A percentile compares a stretch with the other conserved stretches of the same genome.
These are phyloP conservation scores for Halcyon leucocephala DNA, from an alignment of 2,797 vertebrate genomes.

Conservation along the genomic window DNA sequence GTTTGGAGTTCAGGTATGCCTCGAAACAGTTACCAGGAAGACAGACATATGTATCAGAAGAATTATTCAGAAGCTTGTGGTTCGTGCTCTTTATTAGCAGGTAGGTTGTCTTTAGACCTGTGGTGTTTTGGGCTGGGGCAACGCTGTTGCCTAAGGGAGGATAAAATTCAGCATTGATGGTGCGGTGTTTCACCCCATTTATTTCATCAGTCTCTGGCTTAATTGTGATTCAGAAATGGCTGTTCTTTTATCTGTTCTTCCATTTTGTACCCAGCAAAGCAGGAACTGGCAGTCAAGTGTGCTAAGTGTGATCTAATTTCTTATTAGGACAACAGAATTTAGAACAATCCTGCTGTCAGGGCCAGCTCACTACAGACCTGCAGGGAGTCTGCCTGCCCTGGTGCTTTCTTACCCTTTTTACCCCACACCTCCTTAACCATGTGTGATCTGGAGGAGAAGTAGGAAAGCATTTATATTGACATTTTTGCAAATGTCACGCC, in stretches of 20 bases:
- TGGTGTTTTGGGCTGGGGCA: slow-evolving; percentile 34
- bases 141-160: background rate
- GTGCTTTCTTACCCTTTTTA: fast-evolving
- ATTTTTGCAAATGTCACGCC: background rate
- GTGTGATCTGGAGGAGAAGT: background rate
- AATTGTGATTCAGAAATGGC: background rate
- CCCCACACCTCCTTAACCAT: too few relatives aligned
- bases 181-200: background rate
- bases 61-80: slow-evolving; percentile 53
- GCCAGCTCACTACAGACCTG: background rate
- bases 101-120: slow-evolving; percentile 36
- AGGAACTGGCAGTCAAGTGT: background rate
- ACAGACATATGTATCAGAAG: slow-evolving; percentile 33
- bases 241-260: background rate
- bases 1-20: slow-evolving; percentile 56
- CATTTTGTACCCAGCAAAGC: background rate
- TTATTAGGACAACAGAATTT: background rate
- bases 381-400: fast-evolving
- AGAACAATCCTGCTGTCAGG: fast-evolving
- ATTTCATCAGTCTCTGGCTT: background rate
- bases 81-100: slow-evolving; percentile 61
- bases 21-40: slow-evolving; percentile 41
- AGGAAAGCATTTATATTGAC: background rate
- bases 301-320: background rate
- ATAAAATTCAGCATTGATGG: background rate